These are phyloP conservation scores for Monarcha castaneiventris DNA, from an alignment of 2,113 vertebrate species.

Conservation along the genomic window DNA sequence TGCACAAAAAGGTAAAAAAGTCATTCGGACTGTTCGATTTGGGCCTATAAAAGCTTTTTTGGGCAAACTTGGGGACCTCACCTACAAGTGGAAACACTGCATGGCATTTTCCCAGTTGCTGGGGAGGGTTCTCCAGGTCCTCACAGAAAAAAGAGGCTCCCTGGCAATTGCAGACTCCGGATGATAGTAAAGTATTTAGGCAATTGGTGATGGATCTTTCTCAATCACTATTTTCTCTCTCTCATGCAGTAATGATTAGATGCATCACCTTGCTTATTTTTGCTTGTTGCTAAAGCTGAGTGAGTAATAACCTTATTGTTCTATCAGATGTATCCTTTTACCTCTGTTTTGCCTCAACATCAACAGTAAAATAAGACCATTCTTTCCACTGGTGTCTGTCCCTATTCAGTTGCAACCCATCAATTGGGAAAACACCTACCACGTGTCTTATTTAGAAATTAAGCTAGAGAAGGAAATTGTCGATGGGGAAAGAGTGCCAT, in stretches of 20 bases:
- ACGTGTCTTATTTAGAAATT: neutral
- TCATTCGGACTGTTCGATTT: neutral
- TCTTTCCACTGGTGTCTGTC: neutral
- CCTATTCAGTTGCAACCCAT: accelerated
- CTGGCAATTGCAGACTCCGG: neutral
- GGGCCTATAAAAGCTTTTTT: neutral
- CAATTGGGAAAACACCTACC: neutral
- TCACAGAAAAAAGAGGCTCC: neutral
- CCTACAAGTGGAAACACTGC: neutral
- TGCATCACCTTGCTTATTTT: neutral
- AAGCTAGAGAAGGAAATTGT: neutral
- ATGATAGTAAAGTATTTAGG: neutral
- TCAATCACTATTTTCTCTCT: neutral
- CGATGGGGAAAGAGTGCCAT: neutral
- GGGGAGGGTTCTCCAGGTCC: neutral
- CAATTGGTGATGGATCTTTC: neutral
- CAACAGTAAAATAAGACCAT: neutral
- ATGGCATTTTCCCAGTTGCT: neutral
- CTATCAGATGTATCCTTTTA: neutral
- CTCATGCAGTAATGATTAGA: neutral
- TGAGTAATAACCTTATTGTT: neutral
- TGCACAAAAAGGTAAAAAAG: neutral
- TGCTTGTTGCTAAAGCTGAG: neutral
- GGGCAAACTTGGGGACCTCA: neutral
- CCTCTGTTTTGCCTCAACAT: neutral